Conservation (phyloP, 2,888 invertebrate genomes). For the Plebejus anna region DNA sequence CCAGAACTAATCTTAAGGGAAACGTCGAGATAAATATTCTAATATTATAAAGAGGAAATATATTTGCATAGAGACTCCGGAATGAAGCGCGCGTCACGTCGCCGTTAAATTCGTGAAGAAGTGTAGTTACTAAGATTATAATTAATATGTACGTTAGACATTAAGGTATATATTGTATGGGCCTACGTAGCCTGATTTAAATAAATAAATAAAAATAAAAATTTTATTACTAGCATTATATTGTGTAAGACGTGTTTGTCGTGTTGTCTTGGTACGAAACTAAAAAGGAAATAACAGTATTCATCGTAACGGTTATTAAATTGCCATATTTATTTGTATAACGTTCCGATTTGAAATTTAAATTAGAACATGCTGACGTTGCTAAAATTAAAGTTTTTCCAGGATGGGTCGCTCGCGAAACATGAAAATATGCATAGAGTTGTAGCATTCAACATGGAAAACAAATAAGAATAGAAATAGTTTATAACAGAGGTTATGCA, state of each 20-base stretch:
- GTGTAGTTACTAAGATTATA: too few relatives aligned
- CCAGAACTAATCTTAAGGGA: constrained; percentile 50
- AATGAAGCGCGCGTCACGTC: too few relatives aligned
- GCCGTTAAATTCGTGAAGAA: too few relatives aligned
- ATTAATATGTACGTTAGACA: too few relatives aligned
- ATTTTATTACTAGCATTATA: neutral
- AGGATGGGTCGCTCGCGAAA: neutral
- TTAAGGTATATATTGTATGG: too few relatives aligned
- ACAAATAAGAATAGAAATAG: neutral
- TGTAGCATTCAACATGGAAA: neutral
- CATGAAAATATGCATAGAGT: constrained; percentile 5
- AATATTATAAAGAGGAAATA: neutral
- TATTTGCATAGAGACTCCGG: neutral
- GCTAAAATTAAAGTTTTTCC: neutral
- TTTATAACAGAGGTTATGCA: too few relatives aligned
- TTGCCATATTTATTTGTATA: neutral
- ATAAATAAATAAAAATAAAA: neutral
- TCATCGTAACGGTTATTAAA: neutral
- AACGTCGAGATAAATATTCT: constrained; percentile 48
- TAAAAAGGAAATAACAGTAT: neutral
- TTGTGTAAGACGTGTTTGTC: neutral
- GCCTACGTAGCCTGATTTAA: too few relatives aligned
- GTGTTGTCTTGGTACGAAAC: neutral
- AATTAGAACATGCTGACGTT: neutral
- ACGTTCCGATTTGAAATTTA: neutral